Evolutionary conservation across 2,888 invertebrate genomes (phyloP), one percentile per base, ranked within the genome.

Genomic region (Pyrrhosoma nymphula): DNA sequence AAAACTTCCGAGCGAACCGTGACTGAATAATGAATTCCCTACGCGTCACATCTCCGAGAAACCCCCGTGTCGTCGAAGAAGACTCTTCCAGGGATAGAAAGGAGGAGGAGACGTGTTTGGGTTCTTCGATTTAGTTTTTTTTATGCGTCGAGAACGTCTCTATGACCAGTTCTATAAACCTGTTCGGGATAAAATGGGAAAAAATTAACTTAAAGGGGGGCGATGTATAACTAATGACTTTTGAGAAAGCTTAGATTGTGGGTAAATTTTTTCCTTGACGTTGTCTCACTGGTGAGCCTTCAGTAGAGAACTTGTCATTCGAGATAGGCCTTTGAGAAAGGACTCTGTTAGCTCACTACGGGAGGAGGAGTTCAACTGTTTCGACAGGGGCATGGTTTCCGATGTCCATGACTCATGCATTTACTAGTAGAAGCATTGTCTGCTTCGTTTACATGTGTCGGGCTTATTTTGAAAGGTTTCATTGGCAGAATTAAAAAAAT

Each of bases 1-100:
- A 35, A 30, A 82, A 35, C 35, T 82, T 82, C 35, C 82, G 12
- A 26, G 23, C 1, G 26, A 82, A 35, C 35, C 26, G 12, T 35
- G 82, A 82, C 82, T 82, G 82, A 82, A 82, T 35, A 82, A 82
- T 82, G 82, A 82, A 82, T 82, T 35, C 82, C 35, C 35, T 35
- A 16, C 82, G 82, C 82, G 82, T 82, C 82, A 35, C 82, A 35
- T 82, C 82, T 82, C 14, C 82, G 35, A 35, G 35, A 82, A 82
- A 82, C 35, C 2, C 30, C 16, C 18, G 82, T 16, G n/a, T 69
- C 47, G 47, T 4, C 2, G 47, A 47, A 47, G 14, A 18, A 82
- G 82, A 35, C 35, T 2, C 26, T 82, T 35, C 35, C 30, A n/a
- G 35, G 30, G 82, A 82, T 16, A 82, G 82, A 82, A 82, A 82